Evolutionary conservation across 2,888 invertebrate genomes (phyloP).

Genomic region (Julus scanicus): DNA sequence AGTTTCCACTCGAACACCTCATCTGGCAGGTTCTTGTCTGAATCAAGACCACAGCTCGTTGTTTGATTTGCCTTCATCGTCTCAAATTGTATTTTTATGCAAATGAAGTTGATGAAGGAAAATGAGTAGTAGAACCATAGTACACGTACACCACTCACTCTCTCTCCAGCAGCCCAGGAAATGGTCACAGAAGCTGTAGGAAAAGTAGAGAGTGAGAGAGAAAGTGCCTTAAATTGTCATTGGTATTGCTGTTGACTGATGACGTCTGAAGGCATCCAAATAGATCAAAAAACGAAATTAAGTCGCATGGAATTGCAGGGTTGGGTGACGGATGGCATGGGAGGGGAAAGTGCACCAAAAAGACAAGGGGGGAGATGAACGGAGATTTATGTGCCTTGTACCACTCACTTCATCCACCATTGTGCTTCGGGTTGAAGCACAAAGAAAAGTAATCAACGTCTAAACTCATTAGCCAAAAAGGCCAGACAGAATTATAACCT

Average conservation of each 20-base stretch:
- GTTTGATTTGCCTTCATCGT: conserved; percentile 55
- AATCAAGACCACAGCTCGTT: background rate
- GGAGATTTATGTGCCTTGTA: conserved; percentile 8
- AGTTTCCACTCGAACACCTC: conserved; percentile 21
- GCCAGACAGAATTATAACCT: conserved; percentile 31
- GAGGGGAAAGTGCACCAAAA: background rate
- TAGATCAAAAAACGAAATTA: conserved; percentile 47
- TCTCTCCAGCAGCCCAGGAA: conserved; percentile 45
- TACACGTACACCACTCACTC: no score
- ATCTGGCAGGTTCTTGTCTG: background rate
- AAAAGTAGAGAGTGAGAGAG: background rate
- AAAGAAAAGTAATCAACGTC: conserved; percentile 44
- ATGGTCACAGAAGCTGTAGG: conserved; percentile 44
- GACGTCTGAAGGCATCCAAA: conserved; percentile 43
- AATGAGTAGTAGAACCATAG: background rate
- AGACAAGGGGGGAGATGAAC: background rate
- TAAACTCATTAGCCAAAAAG: conserved; percentile 46
- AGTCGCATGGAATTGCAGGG: background rate
- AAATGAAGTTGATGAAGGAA: conserved; percentile 51
- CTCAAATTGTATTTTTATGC: conserved; percentile 57
- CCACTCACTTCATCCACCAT: background rate
- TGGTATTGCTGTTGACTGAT: conserved; percentile 38
- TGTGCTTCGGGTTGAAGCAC: background rate
- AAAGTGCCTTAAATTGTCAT: conserved; percentile 24
- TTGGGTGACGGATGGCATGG: background rate